Conservation (phyloP, 2,888 invertebrate species). For the Syritta pipiens region DNA sequence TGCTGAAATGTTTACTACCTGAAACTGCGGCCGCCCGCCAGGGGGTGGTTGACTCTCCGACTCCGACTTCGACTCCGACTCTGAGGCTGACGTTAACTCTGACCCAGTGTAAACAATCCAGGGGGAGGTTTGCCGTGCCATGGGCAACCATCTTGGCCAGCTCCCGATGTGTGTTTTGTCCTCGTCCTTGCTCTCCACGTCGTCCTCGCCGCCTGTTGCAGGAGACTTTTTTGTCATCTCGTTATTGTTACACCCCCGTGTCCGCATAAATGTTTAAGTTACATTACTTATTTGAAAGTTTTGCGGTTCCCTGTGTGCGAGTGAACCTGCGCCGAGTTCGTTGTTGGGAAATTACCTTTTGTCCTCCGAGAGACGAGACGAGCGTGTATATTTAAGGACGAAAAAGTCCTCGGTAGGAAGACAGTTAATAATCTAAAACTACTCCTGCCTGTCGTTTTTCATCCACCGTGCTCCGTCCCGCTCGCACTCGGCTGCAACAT, state of each 20-base stretch:
- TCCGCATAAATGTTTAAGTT: conserved; percentile 48
- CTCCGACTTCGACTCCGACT: too few relatives aligned
- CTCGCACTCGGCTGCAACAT: not conserved
- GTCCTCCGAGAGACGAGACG: not conserved
- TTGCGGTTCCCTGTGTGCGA: conserved; percentile 20
- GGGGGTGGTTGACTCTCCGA: not conserved
- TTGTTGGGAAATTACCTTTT: conserved; percentile 39
- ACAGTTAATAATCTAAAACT: conserved; percentile 46
- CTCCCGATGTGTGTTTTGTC: too few relatives aligned
- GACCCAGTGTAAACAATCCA: conserved; percentile 22
- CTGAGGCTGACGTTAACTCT: not conserved
- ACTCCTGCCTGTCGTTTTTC: not conserved
- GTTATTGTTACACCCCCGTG: conserved; percentile 35
- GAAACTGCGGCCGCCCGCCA: conserved; percentile 1
- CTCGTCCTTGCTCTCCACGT: not conserved
- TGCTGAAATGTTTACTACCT: conserved; percentile 42
- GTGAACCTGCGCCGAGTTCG: too few relatives aligned
- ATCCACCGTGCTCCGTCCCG: not conserved
- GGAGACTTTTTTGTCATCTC: too few relatives aligned
- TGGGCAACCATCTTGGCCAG: too few relatives aligned
- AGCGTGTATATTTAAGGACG: not conserved
- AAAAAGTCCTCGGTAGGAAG: conserved; percentile 25
- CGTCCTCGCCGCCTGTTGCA: too few relatives aligned
- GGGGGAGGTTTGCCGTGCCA: too few relatives aligned
- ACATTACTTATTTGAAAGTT: conserved; percentile 43